Evolutionary conservation across 2,113 vertebrate genomes (phyloP).

Genomic region (Anser cygnoides): DNA sequence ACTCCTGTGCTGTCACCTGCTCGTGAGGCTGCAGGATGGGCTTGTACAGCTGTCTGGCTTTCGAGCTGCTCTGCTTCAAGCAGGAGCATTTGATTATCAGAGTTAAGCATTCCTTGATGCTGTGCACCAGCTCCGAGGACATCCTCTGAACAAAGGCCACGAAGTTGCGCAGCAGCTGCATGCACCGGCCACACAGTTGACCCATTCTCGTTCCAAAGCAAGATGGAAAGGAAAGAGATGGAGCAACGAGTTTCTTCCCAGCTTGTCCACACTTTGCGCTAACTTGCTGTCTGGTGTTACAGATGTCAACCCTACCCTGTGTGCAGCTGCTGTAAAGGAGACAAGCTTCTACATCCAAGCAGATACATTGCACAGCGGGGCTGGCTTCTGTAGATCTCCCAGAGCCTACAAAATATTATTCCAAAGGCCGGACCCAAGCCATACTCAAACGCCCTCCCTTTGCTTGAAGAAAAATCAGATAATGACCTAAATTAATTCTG

Average conservation of each 20-base stretch:
- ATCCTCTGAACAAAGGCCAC: slow-evolving; percentile 47
- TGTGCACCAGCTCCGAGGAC: slow-evolving; percentile 51
- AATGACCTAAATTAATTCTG: not conserved
- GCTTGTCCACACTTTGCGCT: not conserved
- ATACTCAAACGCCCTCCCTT: not conserved
- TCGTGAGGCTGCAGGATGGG: slow-evolving; percentile 70
- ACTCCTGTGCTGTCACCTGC: slow-evolving; percentile 67
- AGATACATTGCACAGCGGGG: not conserved
- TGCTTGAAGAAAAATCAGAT: slow-evolving; percentile 6
- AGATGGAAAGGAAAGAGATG: not conserved
- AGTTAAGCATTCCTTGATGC: slow-evolving; percentile 65
- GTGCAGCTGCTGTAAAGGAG: not conserved
- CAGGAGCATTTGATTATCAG: slow-evolving; percentile 72
- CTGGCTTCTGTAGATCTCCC: not conserved
- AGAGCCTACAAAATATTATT: not conserved
- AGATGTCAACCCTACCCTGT: not conserved
- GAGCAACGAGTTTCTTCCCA: not conserved
- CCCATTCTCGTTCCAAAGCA: slow-evolving; percentile 44
- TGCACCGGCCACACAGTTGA: slow-evolving; percentile 74
- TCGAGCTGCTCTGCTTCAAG: slow-evolving; percentile 38
- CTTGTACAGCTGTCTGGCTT: slow-evolving; percentile 49
- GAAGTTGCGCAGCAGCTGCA: slow-evolving; percentile 68
- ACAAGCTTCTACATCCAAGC: not conserved
- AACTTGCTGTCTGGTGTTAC: not conserved
- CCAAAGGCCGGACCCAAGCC: not conserved